Conservation (phyloP, 2,113 vertebrate species). For the Phalacrocorax carbo region DNA sequence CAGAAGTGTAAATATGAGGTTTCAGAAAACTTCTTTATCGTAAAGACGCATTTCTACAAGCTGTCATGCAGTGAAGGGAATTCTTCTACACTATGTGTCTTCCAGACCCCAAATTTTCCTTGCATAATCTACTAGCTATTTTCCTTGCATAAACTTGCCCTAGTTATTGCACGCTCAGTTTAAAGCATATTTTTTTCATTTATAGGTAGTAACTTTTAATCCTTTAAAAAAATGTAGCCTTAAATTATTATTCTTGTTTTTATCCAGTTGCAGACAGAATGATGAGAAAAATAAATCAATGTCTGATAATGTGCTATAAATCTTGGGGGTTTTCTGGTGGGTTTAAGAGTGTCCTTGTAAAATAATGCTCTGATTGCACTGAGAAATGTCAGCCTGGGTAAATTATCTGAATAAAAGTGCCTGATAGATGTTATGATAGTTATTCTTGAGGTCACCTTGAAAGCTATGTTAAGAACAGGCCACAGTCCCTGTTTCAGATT, state of each 20-base stretch:
- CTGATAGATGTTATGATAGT: neutral
- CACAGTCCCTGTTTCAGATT: neutral
- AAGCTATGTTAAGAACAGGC: neutral
- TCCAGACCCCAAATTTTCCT: conserved; percentile 20
- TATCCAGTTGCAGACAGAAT: neutral
- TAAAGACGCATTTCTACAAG: neutral
- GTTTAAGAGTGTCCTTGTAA: conserved; percentile 23
- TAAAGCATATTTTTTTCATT: neutral
- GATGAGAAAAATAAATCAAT: conserved; percentile 34
- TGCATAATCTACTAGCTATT: neutral
- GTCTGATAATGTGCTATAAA: conserved; percentile 9
- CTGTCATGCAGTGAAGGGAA: neutral
- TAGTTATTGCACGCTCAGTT: neutral
- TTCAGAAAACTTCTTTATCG: neutral
- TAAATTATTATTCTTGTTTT: neutral
- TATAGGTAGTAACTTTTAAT: neutral
- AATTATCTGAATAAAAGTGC: conserved; percentile 23
- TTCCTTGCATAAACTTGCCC: neutral
- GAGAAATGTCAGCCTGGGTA: conserved; percentile 10
- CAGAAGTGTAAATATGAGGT: neutral
- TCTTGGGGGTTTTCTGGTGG: neutral
- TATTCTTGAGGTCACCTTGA: conserved; percentile 34
- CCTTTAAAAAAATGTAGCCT: neutral
- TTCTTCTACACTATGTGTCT: neutral
- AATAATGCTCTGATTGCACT: conserved; percentile 9